These are phyloP conservation scores for Chydorus sphaericus DNA, from an alignment of 2,888 invertebrate genomes.

Conservation along the genomic window DNA sequence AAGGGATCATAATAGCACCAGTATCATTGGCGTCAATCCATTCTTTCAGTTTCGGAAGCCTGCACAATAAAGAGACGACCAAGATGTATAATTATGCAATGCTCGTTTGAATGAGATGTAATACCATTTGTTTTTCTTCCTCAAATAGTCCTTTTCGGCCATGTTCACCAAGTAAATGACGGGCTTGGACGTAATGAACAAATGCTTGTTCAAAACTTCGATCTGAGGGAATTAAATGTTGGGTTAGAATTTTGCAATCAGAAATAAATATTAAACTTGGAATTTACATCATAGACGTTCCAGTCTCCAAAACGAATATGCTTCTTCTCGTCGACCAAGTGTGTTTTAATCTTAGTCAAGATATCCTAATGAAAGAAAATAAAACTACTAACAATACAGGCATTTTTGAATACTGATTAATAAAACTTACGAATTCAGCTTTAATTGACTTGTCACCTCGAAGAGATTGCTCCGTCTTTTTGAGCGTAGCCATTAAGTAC, in stretches of 20 bases:
- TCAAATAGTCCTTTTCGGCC: slow-evolving; percentile 92
- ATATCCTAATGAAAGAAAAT: slow-evolving; percentile 53
- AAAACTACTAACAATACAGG: not conserved
- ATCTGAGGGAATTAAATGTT: slow-evolving; percentile 44
- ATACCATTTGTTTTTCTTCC: slow-evolving; percentile 97
- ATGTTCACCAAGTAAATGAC: slow-evolving; percentile 93
- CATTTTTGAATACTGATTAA: slow-evolving; percentile 1
- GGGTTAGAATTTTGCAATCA: not conserved
- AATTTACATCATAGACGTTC: slow-evolving; percentile 77
- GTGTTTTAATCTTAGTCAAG: slow-evolving; percentile 63
- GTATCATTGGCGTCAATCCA: slow-evolving; percentile 97
- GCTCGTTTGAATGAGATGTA: slow-evolving; percentile 21
- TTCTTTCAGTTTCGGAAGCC: slow-evolving; percentile 91
- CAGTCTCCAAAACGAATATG: slow-evolving; percentile 87
- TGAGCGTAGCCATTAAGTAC: slow-evolving; percentile 60
- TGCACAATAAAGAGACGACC: slow-evolving; percentile 27
- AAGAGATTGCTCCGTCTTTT: slow-evolving; percentile 67
- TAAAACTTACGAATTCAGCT: slow-evolving; percentile 63
- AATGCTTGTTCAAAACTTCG: slow-evolving; percentile 86
- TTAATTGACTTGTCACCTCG: slow-evolving; percentile 86
- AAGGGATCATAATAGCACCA: slow-evolving; percentile 84
- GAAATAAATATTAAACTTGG: not conserved
- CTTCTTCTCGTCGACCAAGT: slow-evolving; percentile 75
- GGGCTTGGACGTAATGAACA: slow-evolving; percentile 94
- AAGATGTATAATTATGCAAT: not conserved